Evolutionary conservation across 2,888 invertebrate genomes (phyloP).

Genomic region (Cheilosia pagana): DNA sequence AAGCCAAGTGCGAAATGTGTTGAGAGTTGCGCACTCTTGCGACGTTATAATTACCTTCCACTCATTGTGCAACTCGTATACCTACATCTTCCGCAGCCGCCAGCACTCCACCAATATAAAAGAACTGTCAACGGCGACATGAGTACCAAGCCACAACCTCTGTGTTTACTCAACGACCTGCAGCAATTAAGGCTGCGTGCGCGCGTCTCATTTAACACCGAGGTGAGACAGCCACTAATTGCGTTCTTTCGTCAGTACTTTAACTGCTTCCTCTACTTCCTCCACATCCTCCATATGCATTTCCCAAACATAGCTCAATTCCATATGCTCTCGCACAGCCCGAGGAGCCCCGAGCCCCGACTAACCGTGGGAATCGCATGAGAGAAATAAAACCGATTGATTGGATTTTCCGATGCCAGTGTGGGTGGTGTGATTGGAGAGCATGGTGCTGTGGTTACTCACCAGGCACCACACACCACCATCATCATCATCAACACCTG

Average conservation of each 20-base stretch:
- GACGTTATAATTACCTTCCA: slow-evolving; percentile 47
- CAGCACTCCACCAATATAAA: not conserved
- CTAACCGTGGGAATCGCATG: slow-evolving; percentile 57
- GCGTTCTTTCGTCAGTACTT: slow-evolving; percentile 43
- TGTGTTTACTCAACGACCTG: slow-evolving; percentile 44
- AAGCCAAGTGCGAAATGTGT: slow-evolving; percentile 23
- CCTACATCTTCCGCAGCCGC: slow-evolving; percentile 21
- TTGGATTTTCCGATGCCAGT: slow-evolving; percentile 55
- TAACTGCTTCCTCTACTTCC: slow-evolving; percentile 47
- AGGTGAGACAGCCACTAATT: slow-evolving; percentile 71
- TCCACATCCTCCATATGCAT: slow-evolving; percentile 24
- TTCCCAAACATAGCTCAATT: slow-evolving; percentile 49
- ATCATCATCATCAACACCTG: slow-evolving; percentile 71
- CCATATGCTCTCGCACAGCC: not conserved
- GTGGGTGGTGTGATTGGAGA: slow-evolving; percentile 61
- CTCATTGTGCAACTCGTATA: slow-evolving; percentile 15
- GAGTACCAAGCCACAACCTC: slow-evolving; percentile 32
- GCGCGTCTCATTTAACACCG: slow-evolving; percentile 50
- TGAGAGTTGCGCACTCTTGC: slow-evolving; percentile 8
- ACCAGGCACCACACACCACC: slow-evolving; percentile 40
- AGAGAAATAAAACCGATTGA: slow-evolving; percentile 68
- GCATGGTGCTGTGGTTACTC: slow-evolving; percentile 49
- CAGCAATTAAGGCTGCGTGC: slow-evolving; percentile 72
- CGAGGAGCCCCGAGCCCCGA: not conserved
- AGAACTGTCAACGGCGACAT: slow-evolving; percentile 35